Evolutionary conservation across 2,797 vertebrate genomes (phyloP), one percentile per base, ranked within the genome.

Genomic region (Tapera naevia): DNA sequence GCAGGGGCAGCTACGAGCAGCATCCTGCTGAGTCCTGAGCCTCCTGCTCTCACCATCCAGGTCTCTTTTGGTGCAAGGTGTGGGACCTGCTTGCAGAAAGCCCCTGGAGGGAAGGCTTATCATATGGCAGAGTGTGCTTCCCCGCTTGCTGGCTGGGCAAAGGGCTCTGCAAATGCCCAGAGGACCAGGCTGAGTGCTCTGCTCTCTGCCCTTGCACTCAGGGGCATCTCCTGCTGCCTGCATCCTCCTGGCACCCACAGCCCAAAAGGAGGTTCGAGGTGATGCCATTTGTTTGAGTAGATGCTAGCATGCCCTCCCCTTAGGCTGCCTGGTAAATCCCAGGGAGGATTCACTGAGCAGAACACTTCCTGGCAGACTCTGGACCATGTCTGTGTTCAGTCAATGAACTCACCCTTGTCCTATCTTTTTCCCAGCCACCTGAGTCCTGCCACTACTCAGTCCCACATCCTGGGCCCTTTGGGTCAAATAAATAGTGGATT

Each of bases 21-120:
- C 11, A 41, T 46, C 50, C 45, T 2, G 0, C 21, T 0, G 0
- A 30, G 24, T 3, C 28, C 75, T 1, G 8, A 65, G 4, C n/a
- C 73, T 51, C 39, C 61, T 79, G 39, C 33, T 65, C 58, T 80
- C 39, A 22, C 10, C 27, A n/a, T 17, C 41, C 32, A 72, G n/a
- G 13, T 12, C 33, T 28, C 33, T 65, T 32, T 28, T 9, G 9
- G 17, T 25, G 45, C 0, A 1, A 39, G 51, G 7, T 24, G 32
- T 25, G 45, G 41, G 56, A 24, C 16, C 32, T 65, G 9, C 28
- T 56, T 75, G 66, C 53, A 90, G 61, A 50, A 72, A 37, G 32
- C 22, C 72, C 61, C 60, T 30, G 56, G 41, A 91, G 39, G 41
- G 57, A 57, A 80, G 54, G n/a, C 13, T 50, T 50, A 16, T 32